A percentile compares a stretch with the other conserved stretches of the same genome.
Conservation (phyloP, 2,797 vertebrate species). For the Erpetoichthys calabaricus region DNA sequence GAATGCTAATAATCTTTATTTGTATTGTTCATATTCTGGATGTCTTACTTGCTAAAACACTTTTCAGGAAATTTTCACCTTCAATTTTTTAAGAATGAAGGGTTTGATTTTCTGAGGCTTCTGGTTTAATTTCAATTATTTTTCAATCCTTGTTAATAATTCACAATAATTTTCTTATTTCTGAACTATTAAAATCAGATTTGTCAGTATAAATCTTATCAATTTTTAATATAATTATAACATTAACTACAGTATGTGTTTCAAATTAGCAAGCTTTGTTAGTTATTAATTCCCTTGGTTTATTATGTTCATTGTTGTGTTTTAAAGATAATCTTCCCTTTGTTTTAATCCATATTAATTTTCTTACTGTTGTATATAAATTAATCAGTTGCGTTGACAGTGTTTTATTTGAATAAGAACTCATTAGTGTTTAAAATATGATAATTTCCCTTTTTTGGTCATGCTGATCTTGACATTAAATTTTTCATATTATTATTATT, state of each 20-base stretch:
- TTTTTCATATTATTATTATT: too few relatives aligned
- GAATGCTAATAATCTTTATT: too few relatives aligned
- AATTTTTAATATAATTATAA: background rate
- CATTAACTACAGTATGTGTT: background rate
- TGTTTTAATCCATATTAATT: conserved; percentile 16
- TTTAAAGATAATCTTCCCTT: conserved; percentile 16
- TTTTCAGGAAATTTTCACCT: too few relatives aligned
- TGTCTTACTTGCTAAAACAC: too few relatives aligned
- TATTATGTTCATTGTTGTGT: conserved; percentile 8
- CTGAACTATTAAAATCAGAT: background rate
- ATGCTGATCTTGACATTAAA: too few relatives aligned
- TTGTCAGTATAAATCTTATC: background rate
- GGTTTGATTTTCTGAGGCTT: too few relatives aligned
- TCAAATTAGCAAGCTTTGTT: conserved; percentile 6
- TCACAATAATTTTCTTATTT: background rate
- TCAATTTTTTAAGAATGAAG: too few relatives aligned
- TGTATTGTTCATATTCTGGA: too few relatives aligned
- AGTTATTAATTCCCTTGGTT: conserved; percentile 15
- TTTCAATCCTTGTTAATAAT: too few relatives aligned
- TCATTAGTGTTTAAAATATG: conserved; percentile 4
- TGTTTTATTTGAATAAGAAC: conserved; percentile 7
- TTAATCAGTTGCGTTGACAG: conserved; percentile 8
- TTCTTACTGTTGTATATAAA: conserved; percentile 10
- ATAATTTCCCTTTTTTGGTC: background rate
- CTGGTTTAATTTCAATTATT: too few relatives aligned